Evolutionary conservation across 30 jellyfish, hydroid and myxozoan species (phyloP).

Genomic region (Chrysaora quinquecirrha): DNA sequence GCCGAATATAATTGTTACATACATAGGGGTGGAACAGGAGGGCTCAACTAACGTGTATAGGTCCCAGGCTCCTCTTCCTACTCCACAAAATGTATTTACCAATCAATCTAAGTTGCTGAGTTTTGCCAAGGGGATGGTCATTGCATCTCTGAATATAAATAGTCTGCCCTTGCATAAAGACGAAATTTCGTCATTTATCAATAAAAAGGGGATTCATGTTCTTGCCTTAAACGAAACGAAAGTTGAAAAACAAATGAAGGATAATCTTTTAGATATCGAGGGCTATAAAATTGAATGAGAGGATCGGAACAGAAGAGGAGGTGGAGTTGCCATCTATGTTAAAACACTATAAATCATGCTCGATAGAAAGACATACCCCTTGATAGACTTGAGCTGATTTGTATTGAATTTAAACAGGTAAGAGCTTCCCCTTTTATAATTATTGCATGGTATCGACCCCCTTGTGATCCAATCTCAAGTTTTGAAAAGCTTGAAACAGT

Average conservation of each 20-base stretch:
- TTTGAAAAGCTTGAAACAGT: background rate
- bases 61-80: conserved; percentile 18
- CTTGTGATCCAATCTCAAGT: background rate
- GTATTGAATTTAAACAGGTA: background rate
- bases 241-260: background rate
- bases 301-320: background rate
- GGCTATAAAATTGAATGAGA: conserved; percentile 1
- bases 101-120: conserved; percentile 5
- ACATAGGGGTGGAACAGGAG: conserved; percentile 6
- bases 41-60: conserved; percentile 15
- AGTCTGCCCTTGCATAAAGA: conserved; percentile 25
- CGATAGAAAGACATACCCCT: background rate
- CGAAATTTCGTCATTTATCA: conserved; percentile 15
- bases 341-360: background rate
- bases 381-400: background rate
- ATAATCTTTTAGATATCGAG: conserved; percentile 3
- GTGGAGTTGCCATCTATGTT: background rate
- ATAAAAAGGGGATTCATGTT: conserved; percentile 25
- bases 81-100: conserved; percentile 26
- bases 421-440: background rate
- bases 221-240: conserved; percentile 32
- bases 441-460: background rate
- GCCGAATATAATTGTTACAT: background rate
- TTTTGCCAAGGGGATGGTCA: conserved; percentile 14
- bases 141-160: conserved; percentile 29